Evolutionary conservation across 2,888 invertebrate species (phyloP), one percentile per base, ranked within the genome.

Genomic region (Stenodera caucasica): DNA sequence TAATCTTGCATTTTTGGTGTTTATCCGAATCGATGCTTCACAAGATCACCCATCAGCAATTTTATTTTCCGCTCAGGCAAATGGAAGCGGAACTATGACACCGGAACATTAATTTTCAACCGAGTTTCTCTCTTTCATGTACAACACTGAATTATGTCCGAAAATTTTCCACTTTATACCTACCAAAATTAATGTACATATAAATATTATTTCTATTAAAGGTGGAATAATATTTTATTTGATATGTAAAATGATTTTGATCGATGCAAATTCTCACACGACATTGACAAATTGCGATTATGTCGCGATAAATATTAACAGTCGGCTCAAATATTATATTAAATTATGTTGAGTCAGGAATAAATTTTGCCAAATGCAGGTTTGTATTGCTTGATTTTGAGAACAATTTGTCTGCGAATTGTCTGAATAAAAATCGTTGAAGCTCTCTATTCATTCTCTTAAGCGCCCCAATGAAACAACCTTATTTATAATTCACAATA

Each of bases 1-100:
- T 68, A 68, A 65, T 66, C 61, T 61, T 53, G 63, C 61, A 64
- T 68, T 66, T 66, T 45, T 45, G 45, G 21, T 58, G 61, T 52
- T 61, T 60, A 61, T 61, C 65, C 61, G 66, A 66, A 67, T 67
- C 67, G 55, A 66, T 66, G 66, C 64, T 57, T 52, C 37, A 53
- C 58, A 64, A 59, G 64, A 67, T 67, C 65, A 67, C 64, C 67
- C 58, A 67, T 66, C 63, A 66, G 63, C 66, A 61, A 63, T 67
- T 67, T 67, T 66, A 67, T 67, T 67, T 66, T 67, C 66, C 58
- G 66, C 64, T 66, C 67, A 53, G 51, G 60, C 58, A 61, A 64
- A 53, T 66, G 50, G 61, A 62, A 63, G 32, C 55, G 53, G 32
- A 32, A 51, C 58, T 62, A 53, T 62, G 59, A 59, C 59, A 62